Percentiles rank a stretch among this genome's conserved stretches.
phyloP scores from a whole-genome alignment of 2,797 vertebrate species.

The Neomorphus geoffroyi region DNA sequence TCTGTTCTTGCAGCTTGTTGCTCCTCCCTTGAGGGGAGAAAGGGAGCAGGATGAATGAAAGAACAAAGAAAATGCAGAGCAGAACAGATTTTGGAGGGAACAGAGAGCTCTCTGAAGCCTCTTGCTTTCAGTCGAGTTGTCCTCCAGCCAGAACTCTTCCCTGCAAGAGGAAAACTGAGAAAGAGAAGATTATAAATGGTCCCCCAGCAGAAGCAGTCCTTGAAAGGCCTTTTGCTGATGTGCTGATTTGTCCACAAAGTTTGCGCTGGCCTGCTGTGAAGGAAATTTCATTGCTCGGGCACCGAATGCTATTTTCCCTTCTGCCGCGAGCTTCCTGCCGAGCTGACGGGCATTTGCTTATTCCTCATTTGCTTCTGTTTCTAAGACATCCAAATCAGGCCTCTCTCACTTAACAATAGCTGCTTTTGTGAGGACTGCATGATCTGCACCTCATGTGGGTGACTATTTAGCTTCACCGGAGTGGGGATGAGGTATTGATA shows the following conservation, averaged over 20 bases:
- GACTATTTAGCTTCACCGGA: not conserved
- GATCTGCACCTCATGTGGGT: not conserved
- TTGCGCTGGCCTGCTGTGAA: not conserved
- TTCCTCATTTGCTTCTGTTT: not conserved
- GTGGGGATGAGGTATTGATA: not conserved
- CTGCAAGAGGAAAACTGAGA: not conserved
- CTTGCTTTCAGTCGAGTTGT: not conserved
- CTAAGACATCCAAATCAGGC: not conserved
- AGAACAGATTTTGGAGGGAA: slow-evolving; percentile 29
- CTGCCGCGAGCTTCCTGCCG: not conserved
- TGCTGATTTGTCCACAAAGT: not conserved
- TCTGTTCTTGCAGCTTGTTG: slow-evolving; percentile 41
- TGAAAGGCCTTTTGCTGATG: not conserved
- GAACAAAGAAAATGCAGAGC: slow-evolving; percentile 19
- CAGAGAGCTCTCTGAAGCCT: not conserved
- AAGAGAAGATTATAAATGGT: not conserved
- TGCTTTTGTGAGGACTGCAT: not conserved
- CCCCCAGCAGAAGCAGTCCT: not conserved
- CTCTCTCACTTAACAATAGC: not conserved
- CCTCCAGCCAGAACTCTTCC: not conserved
- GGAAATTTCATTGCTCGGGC: not conserved
- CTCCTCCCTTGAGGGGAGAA: slow-evolving; percentile 18
- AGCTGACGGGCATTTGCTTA: not conserved
- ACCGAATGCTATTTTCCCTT: not conserved
- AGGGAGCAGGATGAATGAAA: not conserved